Evolutionary conservation across 2,113 vertebrate genomes (phyloP), one percentile per base, ranked within the genome.

Genomic region (Nanorana parkeri): DNA sequence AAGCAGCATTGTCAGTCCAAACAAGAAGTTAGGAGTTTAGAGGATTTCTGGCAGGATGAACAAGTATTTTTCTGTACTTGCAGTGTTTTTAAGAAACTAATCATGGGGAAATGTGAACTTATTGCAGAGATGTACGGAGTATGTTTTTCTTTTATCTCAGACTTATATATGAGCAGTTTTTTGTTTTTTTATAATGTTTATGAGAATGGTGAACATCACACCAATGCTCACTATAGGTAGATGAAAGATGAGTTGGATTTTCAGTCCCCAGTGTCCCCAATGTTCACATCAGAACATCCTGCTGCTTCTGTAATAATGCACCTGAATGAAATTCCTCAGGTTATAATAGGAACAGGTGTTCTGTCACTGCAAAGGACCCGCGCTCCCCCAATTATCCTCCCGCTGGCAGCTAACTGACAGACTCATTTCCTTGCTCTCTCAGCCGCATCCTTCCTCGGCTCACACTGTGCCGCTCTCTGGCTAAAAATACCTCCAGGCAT

Each of bases 401-500:
- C 20, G 66, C 65, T 69, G 77, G 77, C 28, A 47, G 28, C 52
- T 41, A 16, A 47, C 65, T 68, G 77, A 69, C 77, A 69, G 23
- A 13, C 54, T 80, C 54, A 69, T 80, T 69, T 60, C 29, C 54
- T 26, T 69, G 66, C 16, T 80, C 29, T 51, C 13, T 60, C 77
- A 69, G 29, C 77, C 54, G 28, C 66, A 61, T 69, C 29, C 29
- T 67, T 80, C 16, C 66, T 68, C 29, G 17, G 16, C 41, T 69
- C 66, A 56, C 15, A 68, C 63, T 68, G 77, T 69, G 66, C 28
- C 32, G 11, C 66, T 17, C 29, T 69, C 16, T 23, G 58, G 41
- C 77, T 80, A 80, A 80, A 80, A 80, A 80, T 80, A 80, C 56
- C 58, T 47, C 10, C 52, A 21, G 32, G 36, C 29, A 29, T 60